Percentiles rank a stretch among this genome's conserved stretches.
phyloP scores from a whole-genome alignment of 1,140 invertebrate species.

The Holcopasites calliopsidis region DNA sequence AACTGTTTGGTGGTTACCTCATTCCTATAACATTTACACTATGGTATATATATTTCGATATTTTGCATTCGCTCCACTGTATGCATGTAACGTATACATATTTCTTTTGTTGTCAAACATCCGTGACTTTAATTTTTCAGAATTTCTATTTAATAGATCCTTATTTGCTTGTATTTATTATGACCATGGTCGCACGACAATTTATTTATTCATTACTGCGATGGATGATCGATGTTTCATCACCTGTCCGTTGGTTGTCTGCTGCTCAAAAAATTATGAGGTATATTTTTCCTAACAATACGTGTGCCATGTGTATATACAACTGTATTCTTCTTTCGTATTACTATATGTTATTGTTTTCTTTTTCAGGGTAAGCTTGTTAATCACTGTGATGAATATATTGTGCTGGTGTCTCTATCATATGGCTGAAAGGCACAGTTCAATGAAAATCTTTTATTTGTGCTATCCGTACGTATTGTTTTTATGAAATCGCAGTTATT shows the following conservation, averaged over 20 bases:
- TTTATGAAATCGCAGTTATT: background rate
- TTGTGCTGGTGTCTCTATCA: constrained; percentile 86
- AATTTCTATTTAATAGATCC: constrained; percentile 97
- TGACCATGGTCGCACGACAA: constrained; percentile 88
- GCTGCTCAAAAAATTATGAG: constrained; percentile 73
- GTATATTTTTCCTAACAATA: too few relatives aligned
- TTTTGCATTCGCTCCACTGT: constrained; percentile 55
- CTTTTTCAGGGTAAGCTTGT: constrained; percentile 81
- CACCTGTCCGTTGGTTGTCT: constrained; percentile 67
- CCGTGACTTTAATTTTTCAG: constrained; percentile 81
- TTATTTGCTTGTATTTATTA: constrained; percentile 90
- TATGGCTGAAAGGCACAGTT: constrained; percentile 85
- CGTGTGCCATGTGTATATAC: constrained; percentile 69
- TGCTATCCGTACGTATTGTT: constrained; percentile 93
- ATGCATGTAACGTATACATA: constrained; percentile 2
- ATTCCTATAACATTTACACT: constrained; percentile 92
- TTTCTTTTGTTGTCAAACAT: constrained; percentile 1
- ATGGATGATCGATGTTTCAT: constrained; percentile 68
- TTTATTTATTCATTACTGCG: constrained; percentile 86
- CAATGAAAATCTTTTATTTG: constrained; percentile 89
- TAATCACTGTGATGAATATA: constrained; percentile 79
- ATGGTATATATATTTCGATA: constrained; percentile 84
- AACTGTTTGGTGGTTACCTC: constrained; percentile 98
- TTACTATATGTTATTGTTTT: constrained; percentile 15
- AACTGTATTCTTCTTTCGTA: constrained; percentile 7